Conservation (phyloP, 1,140 invertebrate genomes). For the Samia ricini region DNA sequence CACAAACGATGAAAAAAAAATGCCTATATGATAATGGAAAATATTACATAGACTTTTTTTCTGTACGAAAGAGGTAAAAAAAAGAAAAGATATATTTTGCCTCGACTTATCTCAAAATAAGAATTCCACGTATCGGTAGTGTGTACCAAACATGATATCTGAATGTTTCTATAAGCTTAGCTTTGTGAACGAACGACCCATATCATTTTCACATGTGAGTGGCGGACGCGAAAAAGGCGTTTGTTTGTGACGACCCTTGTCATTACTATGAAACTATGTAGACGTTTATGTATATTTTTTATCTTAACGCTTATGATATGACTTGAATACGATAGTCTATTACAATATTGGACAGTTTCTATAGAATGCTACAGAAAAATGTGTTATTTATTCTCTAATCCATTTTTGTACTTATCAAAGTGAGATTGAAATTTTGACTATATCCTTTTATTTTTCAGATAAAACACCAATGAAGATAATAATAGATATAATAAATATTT, state of each 20-base stretch:
- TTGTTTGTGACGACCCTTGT: constrained; percentile 31
- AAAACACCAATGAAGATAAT: not conserved
- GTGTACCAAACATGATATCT: not conserved
- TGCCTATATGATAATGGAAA: no score
- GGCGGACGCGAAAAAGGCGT: constrained; percentile 29
- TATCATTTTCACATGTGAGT: constrained; percentile 31
- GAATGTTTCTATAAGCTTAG: constrained; percentile 11
- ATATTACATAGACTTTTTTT: not conserved
- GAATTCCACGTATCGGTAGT: not conserved
- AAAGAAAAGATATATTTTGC: not conserved
- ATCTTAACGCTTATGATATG: not conserved
- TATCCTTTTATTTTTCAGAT: not conserved
- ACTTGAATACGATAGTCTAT: not conserved
- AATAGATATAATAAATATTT: not conserved
- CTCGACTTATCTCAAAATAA: not conserved
- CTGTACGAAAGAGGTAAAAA: not conserved
- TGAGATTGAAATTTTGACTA: no score
- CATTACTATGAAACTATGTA: constrained; percentile 13
- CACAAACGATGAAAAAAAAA: no score
- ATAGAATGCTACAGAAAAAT: no score
- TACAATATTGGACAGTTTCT: no score
- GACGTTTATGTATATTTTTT: not conserved
- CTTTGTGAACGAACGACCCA: constrained; percentile 29
- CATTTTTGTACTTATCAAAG: no score
- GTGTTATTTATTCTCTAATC: no score